Base-by-base conservation (phyloP, 2,113 vertebrate genomes). In the Actinemys pallida region DNA sequence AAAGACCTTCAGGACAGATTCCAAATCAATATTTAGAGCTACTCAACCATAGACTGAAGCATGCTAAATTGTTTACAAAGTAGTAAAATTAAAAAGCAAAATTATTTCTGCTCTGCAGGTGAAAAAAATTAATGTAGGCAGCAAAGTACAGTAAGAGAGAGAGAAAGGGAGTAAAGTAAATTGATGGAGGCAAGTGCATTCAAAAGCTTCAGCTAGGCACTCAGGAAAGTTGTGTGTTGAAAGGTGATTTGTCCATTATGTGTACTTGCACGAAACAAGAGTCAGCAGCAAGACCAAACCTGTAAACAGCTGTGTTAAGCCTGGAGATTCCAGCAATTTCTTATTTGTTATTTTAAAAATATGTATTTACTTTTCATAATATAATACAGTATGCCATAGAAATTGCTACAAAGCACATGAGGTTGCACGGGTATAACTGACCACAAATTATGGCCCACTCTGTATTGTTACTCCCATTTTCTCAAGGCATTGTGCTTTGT, bases 101-200 rank as follows among this genome's bases (percentile, higher is more conserved):
- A 86, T 50, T 47, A 39, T 57, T 96, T 93, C 72, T 91, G 56
- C n/a, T 95, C 27, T 84, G 82, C 20, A 22, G 86, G 56, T 94
- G 92, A 88, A 93, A 93, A 53, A 81, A 86, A 94, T 86, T 10
- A 29, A 90, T 96, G 10, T 53, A 75, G 92, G 95, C 88, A 96
- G 91, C 83, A 47, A 54, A 94, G 91, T 72, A 50, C 16, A 65
- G 52, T 0, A n/a, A 83, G 49, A 76, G 57, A 94, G 52, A 9
- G 65, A 90, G 81, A 78, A 54, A 24, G 42, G 78, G n/a, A 72
- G 82, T 1, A 86, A n/a, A 59, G 25, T 0, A 0, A 53, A 97
- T 89, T 9, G 24, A 13, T 75, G 83, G 59, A 96, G 92, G 95
- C 95, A 94, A 81, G 31, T 86, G 90, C 62, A 53, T 86, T 72